Base-by-base conservation (phyloP, 1,140 invertebrate genomes). In the Anthonomus grandis region DNA sequence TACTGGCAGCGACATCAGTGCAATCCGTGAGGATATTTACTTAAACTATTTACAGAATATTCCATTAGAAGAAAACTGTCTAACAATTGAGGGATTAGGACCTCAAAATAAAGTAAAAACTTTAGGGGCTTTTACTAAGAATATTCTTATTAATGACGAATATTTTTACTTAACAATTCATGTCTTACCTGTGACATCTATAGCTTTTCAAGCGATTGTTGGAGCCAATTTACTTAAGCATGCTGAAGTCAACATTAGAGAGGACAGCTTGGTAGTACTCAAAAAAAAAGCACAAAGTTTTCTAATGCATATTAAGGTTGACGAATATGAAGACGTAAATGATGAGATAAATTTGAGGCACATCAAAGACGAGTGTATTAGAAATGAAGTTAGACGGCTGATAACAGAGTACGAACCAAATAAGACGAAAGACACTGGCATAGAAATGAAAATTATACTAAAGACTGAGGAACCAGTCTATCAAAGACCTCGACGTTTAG, bases 401-500 rank as follows among this genome's bases (percentile, higher is more conserved):
- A 38, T 63, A 37, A 10, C 37, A 36, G 12, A 21, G 4, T 62
- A 62, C 38, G 2, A 31, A 38, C 50, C 60, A 9, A 15, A 62
- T 2, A 62, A 62, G 27, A 48, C 23, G 9, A 59, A 42, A 44
- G n/a, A 18, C n/a, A 25, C 39, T 4, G 19, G 55, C 15, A 46
- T 62, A 18, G 24, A 49, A 17, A 62, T 62, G 57, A 62, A 46
- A n/a, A 59, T 62, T 12, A 46, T 59, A 10, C 3, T 62, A 22
- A 62, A 46, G 42, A 47, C 42, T 38, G 54, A 51, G 25, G 48
- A 70, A 19, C 64, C 70, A 23, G 63, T 71, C 1, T 70, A 66
- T 54, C 62, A 70, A 49, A 39, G 63, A 6, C 62, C 66, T 22
- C 62, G 68, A 42, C 53, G 73, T 31, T 53, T 74, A n/a, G 39